Evolutionary conservation across 1,140 invertebrate genomes (phyloP).

Genomic region (Sitodiplosis mosellana): DNA sequence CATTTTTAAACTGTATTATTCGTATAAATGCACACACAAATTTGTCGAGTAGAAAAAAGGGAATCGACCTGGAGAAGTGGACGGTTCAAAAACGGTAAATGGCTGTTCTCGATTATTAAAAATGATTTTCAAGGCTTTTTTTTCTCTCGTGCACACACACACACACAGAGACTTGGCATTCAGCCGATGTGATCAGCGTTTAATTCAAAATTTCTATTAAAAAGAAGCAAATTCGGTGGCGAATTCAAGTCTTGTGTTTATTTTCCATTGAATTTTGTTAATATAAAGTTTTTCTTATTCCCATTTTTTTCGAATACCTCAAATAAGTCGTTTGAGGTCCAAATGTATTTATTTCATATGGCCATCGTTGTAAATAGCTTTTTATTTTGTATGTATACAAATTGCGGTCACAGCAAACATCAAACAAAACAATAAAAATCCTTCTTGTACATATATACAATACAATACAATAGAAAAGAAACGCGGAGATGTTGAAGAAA

Average conservation of each 20-base stretch:
- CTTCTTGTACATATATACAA: no score
- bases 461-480: no score
- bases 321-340: not conserved
- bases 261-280: not conserved
- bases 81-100: conserved; percentile 30
- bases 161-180: no score
- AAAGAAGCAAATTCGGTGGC: not conserved
- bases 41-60: conserved; percentile 25
- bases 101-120: not conserved
- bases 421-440: no score
- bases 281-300: not conserved
- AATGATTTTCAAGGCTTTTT: not conserved
- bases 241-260: not conserved
- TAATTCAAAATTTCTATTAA: not conserved
- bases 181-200: no score
- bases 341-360: not conserved
- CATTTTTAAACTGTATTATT: conserved; percentile 8
- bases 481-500: no score
- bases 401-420: no score
- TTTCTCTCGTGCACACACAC: not conserved
- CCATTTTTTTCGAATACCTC: not conserved
- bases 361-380: no score
- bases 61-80: conserved; percentile 31
- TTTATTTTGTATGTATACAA: no score
- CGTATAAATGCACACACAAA: conserved; percentile 7